These are phyloP conservation scores for Sturmia bella DNA, from an alignment of 2,888 invertebrate genomes.

Conservation along the genomic window DNA sequence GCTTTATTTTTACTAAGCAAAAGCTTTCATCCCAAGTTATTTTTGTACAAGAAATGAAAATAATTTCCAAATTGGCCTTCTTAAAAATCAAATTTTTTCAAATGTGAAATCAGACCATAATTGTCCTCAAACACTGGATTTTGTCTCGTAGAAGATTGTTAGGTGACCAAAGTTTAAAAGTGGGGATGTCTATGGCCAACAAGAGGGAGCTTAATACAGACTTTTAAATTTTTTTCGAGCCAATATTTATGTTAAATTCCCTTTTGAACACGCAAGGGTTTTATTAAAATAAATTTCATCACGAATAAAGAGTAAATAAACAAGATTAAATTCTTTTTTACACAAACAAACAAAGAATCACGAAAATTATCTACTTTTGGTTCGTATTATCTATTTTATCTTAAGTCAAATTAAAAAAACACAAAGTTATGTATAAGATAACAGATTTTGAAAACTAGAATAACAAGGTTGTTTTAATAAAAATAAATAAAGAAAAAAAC, in stretches of 20 bases:
- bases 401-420: no score
- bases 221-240: background rate
- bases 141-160: background rate
- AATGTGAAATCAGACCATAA: slow-evolving; percentile 58
- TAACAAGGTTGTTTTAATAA: no score
- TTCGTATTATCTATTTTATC: no score
- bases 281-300: background rate
- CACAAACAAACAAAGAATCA: no score
- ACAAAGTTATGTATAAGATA: no score
- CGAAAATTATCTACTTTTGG: no score
- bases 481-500: no score
- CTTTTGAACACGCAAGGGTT: background rate
- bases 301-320: background rate
- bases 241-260: background rate
- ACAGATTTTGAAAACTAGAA: no score
- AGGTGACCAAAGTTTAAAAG: background rate
- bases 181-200: background rate
- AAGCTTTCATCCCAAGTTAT: slow-evolving; percentile 37
- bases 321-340: slow-evolving; percentile 33
- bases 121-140: slow-evolving; percentile 35
- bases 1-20: slow-evolving; percentile 12
- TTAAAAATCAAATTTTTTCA: background rate
- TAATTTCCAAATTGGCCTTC: background rate
- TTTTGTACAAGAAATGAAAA: background rate
- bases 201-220: background rate